Base-by-base conservation (phyloP, 2,888 invertebrate genomes). In the Lymantria monacha region DNA sequence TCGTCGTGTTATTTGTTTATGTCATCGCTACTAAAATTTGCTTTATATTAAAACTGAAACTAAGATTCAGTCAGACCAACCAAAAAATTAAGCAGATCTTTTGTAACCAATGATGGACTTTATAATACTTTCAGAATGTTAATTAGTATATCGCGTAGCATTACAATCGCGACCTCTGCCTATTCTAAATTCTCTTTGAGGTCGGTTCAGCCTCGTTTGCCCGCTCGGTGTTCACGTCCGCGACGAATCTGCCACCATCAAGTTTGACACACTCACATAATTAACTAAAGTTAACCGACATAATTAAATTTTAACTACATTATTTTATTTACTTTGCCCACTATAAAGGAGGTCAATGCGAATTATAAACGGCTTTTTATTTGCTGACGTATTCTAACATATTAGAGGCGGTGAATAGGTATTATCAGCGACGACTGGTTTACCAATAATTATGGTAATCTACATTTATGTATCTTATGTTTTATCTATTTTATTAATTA, bases 221-320 rank as follows among this genome's bases (percentile, higher is more conserved):
- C 50, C 22, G 22, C 47, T 51, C 48, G n/a, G 15, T 42, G 51
- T 50, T 57, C 60, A 65, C 59, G 64, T 69, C 70, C 72, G 69
- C 63, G 50, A 62, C 70, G 59, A 72, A 76, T 74, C 61, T 14
- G 31, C 42, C 59, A 63, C 59, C 70, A 64, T 72, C 62, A 48
- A 42, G 59, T 74, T 74, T 69, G 74, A 74, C 68, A 73, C 76
- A 70, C 76, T 56, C 59, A 59, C 67, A 33, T 79, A 74, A 76
- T 74, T 72, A 74, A 69, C 61, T 64, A 53, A 51, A 70, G 70
- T 73, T 71, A 68, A 70, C 59, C 64, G 48, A 64, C 49, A 56
- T 62, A 64, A 59, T 59, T 59, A 40, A 57, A 63, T 62, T 66
- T 69, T 22, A 22, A 22, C 22, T 22, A 22, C 22, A 22, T 22